Evolutionary conservation across 2,888 invertebrate species (phyloP).

Genomic region (Elysia crispata): DNA sequence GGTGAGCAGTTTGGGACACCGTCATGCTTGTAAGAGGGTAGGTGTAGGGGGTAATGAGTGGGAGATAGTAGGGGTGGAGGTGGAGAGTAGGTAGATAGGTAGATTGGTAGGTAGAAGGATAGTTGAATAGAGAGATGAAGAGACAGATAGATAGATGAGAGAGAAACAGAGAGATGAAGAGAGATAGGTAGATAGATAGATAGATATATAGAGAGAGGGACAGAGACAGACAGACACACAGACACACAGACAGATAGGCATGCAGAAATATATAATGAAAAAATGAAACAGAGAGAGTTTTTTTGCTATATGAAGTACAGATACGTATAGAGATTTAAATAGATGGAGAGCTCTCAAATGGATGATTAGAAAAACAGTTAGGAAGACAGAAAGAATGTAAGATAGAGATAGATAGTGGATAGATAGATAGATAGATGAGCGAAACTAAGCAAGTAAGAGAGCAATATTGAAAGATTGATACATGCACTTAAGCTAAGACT

Average conservation of each 20-base stretch:
- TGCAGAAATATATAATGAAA: background rate
- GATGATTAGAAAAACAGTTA: background rate
- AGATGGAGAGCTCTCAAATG: no score
- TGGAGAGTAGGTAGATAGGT: no score
- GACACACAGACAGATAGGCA: constrained; percentile 33
- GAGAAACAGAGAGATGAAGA: background rate
- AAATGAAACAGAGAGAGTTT: no score
- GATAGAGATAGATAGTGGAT: background rate
- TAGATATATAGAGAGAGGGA: background rate
- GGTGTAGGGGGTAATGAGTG: background rate
- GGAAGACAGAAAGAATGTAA: background rate
- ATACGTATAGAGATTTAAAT: no score
- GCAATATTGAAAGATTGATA: no score
- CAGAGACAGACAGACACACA: constrained; percentile 22
- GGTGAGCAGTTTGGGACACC: background rate
- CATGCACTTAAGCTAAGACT: no score
- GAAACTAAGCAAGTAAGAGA: background rate
- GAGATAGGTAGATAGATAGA: background rate
- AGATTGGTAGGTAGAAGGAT: no score
- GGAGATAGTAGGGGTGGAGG: background rate
- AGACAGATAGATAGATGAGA: no score
- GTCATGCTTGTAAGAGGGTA: background rate
- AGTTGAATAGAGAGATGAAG: background rate
- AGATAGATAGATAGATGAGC: background rate
- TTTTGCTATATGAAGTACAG: no score